Evolutionary conservation across 2,797 vertebrate genomes (phyloP).

Genomic region (Rhabdophis nuchalis): DNA sequence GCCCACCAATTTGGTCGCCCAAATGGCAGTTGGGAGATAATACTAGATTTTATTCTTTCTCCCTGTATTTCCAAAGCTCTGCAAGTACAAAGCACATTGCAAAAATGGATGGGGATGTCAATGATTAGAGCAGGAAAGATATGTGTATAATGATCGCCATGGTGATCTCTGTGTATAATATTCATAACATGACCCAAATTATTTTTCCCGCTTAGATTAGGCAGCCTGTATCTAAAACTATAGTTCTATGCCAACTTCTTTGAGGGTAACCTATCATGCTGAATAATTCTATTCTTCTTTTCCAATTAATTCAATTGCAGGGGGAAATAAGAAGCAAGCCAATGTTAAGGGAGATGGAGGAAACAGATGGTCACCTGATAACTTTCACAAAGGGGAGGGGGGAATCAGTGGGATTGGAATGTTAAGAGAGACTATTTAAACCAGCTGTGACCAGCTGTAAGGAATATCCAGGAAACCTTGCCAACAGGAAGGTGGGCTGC

Average conservation of each 20-base stretch:
- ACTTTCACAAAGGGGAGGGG: neutral
- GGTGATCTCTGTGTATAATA: slow-evolving; percentile 6
- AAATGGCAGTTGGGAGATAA: neutral
- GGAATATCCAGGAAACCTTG: neutral
- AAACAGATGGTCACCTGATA: slow-evolving; percentile 1
- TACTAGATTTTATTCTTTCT: neutral
- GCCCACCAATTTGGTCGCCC: neutral
- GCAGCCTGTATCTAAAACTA: neutral
- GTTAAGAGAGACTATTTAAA: accelerated
- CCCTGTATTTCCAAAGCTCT: neutral
- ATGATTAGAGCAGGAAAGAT: neutral
- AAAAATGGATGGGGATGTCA: neutral
- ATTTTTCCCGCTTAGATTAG: slow-evolving; percentile 2
- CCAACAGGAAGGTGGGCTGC: slow-evolving; percentile 3
- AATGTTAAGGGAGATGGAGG: neutral
- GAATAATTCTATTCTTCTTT: slow-evolving; percentile 2
- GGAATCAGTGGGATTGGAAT: neutral
- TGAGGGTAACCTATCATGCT: neutral
- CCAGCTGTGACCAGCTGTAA: neutral
- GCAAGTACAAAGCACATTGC: neutral
- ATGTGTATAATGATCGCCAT: neutral
- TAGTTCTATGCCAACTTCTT: neutral
- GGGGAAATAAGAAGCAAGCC: neutral
- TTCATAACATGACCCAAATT: neutral
- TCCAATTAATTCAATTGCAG: accelerated